phyloP scores from a whole-genome alignment of 2,797 vertebrate species.

The Choloepus didactylus region DNA sequence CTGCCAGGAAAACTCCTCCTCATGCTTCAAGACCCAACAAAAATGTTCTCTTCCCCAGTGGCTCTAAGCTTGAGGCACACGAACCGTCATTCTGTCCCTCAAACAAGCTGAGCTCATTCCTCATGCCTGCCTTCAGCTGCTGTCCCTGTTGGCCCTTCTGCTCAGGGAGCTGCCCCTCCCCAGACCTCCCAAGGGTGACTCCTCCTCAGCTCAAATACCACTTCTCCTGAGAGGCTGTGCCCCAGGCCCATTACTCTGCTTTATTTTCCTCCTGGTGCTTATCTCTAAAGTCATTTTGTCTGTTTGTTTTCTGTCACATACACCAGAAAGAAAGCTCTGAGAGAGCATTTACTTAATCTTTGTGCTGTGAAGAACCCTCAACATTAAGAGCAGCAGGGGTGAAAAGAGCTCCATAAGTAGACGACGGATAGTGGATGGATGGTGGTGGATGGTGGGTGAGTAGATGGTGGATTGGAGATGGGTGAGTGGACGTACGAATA shows the following conservation, averaged over 20 bases:
- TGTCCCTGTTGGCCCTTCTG: rapidly evolving
- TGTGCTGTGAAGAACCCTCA: neutral
- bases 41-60: rapidly evolving
- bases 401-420: neutral
- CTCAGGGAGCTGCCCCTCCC: neutral
- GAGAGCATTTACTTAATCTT: neutral
- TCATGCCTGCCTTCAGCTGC: neutral
- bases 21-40: neutral
- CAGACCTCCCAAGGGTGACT: rapidly evolving
- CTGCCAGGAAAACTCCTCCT: too few relatives aligned
- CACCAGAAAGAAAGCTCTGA: neutral
- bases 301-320: too few relatives aligned
- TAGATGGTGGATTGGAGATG: too few relatives aligned
- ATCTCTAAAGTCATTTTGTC: neutral
- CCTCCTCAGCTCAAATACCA: neutral
- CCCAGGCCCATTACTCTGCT: neutral
- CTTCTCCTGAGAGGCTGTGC: neutral
- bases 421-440: too few relatives aligned
- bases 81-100: neutral
- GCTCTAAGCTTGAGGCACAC: neutral
- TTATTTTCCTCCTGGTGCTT: neutral
- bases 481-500: too few relatives aligned
- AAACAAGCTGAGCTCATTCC: neutral
- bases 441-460: neutral
- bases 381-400: neutral